Percentiles rank a stretch among this genome's conserved stretches.
Evolutionary conservation across 2,113 vertebrate species (phyloP).

Genomic region (Sterrhoptilus dennistouni): DNA sequence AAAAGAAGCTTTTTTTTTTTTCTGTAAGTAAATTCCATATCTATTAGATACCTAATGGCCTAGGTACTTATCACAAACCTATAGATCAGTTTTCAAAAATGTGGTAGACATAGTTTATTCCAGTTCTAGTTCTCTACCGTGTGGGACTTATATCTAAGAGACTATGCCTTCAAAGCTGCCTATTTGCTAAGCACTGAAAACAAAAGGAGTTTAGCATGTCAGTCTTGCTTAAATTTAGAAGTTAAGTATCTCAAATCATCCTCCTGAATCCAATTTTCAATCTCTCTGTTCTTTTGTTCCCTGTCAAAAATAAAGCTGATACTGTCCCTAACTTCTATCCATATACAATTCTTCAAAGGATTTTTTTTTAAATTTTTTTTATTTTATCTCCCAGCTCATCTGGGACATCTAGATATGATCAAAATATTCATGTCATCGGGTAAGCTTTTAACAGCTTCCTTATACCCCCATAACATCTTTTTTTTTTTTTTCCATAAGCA

Average conservation of each 20-base stretch:
- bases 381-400: background rate
- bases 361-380: background rate
- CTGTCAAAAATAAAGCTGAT: background rate
- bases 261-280: background rate
- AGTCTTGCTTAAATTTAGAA: conserved; percentile 21
- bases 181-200: background rate
- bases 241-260: background rate
- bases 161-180: background rate
- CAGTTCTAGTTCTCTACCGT: background rate
- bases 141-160: background rate
- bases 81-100: background rate
- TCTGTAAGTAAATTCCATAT: background rate
- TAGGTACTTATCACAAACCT: background rate
- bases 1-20: background rate
- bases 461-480: background rate
- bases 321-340: background rate
- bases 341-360: background rate
- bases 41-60: background rate
- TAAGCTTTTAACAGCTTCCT: background rate
- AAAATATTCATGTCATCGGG: background rate
- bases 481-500: background rate
- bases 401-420: background rate
- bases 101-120: background rate
- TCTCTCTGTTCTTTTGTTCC: background rate
- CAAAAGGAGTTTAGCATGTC: background rate